phyloP scores from a whole-genome alignment of 2,888 invertebrate species.

The Lochmaea crataegi region DNA sequence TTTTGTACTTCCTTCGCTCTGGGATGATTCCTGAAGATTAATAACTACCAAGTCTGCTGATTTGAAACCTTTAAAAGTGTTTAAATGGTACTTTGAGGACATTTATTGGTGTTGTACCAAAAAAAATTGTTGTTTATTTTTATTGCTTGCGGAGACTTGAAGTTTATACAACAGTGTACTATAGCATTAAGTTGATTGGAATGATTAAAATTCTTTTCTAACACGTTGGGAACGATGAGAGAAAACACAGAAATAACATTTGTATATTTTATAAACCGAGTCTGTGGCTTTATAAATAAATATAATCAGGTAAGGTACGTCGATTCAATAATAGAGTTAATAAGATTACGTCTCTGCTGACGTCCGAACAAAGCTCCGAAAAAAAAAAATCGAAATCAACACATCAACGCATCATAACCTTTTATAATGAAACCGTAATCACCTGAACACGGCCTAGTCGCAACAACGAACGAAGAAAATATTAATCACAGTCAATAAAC shows the following conservation, averaged over 20 bases:
- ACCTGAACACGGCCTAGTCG: conserved; percentile 49
- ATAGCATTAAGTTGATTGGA: too few species aligned
- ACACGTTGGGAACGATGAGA: neutral
- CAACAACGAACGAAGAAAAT: conserved; percentile 53
- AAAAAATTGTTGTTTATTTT: too few species aligned
- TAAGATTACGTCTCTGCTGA: conserved; percentile 45
- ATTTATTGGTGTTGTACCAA: too few species aligned
- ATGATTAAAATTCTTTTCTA: neutral
- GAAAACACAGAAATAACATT: conserved; percentile 21
- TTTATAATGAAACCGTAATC: conserved; percentile 53
- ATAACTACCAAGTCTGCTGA: too few species aligned
- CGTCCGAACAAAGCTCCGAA: conserved; percentile 40
- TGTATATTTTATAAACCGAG: conserved; percentile 26
- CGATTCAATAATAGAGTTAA: conserved; percentile 42
- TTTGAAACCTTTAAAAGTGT: too few species aligned
- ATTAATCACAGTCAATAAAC: conserved; percentile 48
- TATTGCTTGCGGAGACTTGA: too few species aligned
- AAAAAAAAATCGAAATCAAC: conserved; percentile 43
- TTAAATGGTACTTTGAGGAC: too few species aligned
- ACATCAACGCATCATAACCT: conserved; percentile 43
- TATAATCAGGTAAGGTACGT: conserved; percentile 27
- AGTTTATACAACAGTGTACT: too few species aligned
- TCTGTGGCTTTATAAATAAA: conserved; percentile 33
- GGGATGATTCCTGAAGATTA: too few species aligned
- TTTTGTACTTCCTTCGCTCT: too few species aligned